Evolutionary conservation across 2,888 invertebrate genomes (phyloP), one percentile per base, ranked within the genome.

Genomic region (Resseliella maxima): DNA sequence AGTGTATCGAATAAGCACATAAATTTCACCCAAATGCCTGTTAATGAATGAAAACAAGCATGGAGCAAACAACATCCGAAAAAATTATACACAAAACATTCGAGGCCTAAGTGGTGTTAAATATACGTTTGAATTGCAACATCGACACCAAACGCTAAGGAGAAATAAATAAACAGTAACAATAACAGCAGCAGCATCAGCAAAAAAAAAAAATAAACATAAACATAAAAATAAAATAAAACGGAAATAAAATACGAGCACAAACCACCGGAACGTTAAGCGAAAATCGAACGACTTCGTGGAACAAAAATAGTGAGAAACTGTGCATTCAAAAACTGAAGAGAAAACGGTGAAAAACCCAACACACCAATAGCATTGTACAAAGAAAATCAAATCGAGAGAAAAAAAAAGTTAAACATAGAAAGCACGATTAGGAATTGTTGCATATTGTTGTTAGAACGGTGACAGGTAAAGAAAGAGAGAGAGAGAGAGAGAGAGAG

Each of bases 161-260:
- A 41, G 41, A 5, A 41, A 41, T 41, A 41, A 41, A 41, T 12
- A 41, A 41, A 41, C 6, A 41, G 41, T 5, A 41, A 12, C 41
- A 41, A 41, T 8, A 41, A 41, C 41, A 5, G 21, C 21, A 50
- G 18, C 50, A 50, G 3, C 50, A 18, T 10, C 50, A 50, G 2
- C 12, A 50, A 12, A 50, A 50, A 50, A 50, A 21, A 3, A 21
- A 72, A 72, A 31, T 72, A 72, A 31, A 72, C 6, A 72, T 72
- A 72, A 31, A 72, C 72, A 72, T 72, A 31, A 31, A 72, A 31
- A 72, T 31, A 72, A 72, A 72, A 72, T 72, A 72, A n/a, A 59
- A 59, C 59, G 59, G 59, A 31, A 72, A 72, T 72, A 72, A 72
- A 72, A 35, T 31, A 72, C 31, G 31, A 72, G 12, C 31, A 72